Percentiles rank a stretch among this genome's conserved stretches.
These are phyloP conservation scores for Prochilodus magdalenae DNA, from an alignment of 2,113 vertebrate genomes.

Conservation along the genomic window DNA sequence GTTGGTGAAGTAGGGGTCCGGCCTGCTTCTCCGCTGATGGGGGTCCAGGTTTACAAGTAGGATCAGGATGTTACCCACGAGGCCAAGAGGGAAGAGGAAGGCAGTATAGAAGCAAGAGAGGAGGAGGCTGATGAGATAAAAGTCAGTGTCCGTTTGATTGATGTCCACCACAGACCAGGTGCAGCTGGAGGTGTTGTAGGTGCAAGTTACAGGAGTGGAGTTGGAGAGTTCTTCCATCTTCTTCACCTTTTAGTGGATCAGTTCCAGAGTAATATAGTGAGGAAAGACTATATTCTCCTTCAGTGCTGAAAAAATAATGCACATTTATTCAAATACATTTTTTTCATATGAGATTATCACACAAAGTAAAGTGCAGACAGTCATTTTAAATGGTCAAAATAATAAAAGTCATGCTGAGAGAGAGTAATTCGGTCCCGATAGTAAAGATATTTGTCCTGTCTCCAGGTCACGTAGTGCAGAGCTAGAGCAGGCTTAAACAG, in stretches of 20 bases:
- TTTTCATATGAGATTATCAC: too few species aligned
- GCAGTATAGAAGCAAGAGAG: conserved; percentile 86
- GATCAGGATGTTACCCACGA: conserved; percentile 91
- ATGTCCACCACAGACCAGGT: not conserved
- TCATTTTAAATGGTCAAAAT: too few species aligned
- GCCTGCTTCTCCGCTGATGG: conserved; percentile 82
- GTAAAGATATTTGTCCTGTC: too few species aligned
- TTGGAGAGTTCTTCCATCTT: not conserved
- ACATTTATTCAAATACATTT: too few species aligned
- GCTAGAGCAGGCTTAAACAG: too few species aligned
- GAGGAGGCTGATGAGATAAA: conserved; percentile 82
- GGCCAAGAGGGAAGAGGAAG: conserved; percentile 88
- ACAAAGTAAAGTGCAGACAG: too few species aligned
- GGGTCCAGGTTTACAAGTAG: conserved; percentile 87
- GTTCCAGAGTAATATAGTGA: not conserved
- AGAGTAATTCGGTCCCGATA: too few species aligned
- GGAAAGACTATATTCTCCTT: not conserved
- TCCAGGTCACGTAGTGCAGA: too few species aligned
- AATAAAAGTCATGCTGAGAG: too few species aligned
- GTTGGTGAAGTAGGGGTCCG: conserved; percentile 91
- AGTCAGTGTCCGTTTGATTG: conserved; percentile 59
- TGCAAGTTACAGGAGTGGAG: not conserved
- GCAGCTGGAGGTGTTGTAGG: not conserved
- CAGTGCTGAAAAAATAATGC: not conserved
- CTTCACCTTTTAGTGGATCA: not conserved